Base-by-base conservation (phyloP, 2,797 vertebrate species). In the Amphiprion clarkii region DNA sequence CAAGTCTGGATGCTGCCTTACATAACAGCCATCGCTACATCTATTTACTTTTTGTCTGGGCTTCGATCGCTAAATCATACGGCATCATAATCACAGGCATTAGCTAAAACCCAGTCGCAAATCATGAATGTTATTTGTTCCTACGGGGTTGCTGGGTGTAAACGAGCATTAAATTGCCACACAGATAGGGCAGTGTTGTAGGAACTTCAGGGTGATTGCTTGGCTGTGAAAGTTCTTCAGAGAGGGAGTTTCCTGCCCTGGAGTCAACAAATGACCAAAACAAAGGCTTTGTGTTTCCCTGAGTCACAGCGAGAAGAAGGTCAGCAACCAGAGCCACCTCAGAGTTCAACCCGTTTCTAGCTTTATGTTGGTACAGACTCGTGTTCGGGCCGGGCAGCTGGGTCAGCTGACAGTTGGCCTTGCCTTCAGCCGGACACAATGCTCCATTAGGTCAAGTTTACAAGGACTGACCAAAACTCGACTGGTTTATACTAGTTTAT, bases 401-500 rank as follows among this genome's bases (percentile, higher is more conserved):
- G 81, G 87, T 87, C 79, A 72, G 2, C 51, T 3, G 21, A 57
- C 58, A 36, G 66, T 53, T 44, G 79, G 73, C 21, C 76, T 44
- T 44, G 76, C 66, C 49, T 60, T 52, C 67, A 61, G 69, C 79
- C n/a, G 79, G 78, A 86, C 74, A 46, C 79, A 54, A 23, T 19
- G 33, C 80, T 71, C 78, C 67, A 42, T 84, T 71, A 71, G 84
- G 84, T 90, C 86, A 83, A 62, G 74, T 89, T 87, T 89, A 89
- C 83, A 84, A 84, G 74, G 65, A 57, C 64, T 31, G 33, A 78
- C 74, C 66, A 67, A 87, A 79, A 48, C 40, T 80, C 83, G 44
- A 75, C 76, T 78, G 76, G 64, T 89, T 92, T 89, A 85, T 87
- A 80, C 87, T 78, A 54, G 86, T 90, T 93, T 93, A 93, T 89